phyloP scores from a whole-genome alignment of 2,797 vertebrate species.

The Apogon hyalosoma region DNA sequence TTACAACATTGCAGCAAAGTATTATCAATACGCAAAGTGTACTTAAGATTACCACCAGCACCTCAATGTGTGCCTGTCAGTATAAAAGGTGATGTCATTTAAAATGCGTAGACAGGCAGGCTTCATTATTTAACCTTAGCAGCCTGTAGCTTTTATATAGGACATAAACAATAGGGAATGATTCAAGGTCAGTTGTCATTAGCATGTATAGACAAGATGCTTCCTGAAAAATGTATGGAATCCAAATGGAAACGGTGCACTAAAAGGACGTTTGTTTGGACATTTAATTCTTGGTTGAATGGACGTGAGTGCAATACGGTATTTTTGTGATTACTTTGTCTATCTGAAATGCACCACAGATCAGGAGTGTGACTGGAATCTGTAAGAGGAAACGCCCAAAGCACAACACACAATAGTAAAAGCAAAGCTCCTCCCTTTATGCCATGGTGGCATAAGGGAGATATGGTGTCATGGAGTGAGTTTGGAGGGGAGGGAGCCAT shows the following conservation, averaged over 20 bases:
- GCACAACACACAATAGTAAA: neutral
- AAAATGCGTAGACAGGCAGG: constrained; percentile 23
- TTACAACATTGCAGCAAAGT: constrained; percentile 15
- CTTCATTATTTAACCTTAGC: constrained; percentile 22
- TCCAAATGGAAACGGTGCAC: constrained; percentile 1
- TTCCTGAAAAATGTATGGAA: constrained; percentile 33
- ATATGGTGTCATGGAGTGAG: constrained; percentile 41
- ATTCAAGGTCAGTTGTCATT: constrained; percentile 36
- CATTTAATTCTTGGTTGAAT: constrained; percentile 23
- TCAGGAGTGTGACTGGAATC: constrained; percentile 25
- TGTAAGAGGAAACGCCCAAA: neutral
- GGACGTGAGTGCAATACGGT: constrained; percentile 7
- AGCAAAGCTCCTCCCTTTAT: neutral
- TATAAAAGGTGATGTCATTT: constrained; percentile 22
- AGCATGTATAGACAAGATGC: constrained; percentile 7
- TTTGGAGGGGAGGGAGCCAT: constrained; percentile 45
- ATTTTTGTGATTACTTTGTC: constrained; percentile 13
- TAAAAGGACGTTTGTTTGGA: constrained; percentile 11
- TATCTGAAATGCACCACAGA: constrained; percentile 22
- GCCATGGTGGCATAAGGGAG: constrained; percentile 13
- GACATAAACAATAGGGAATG: neutral
- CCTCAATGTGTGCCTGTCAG: constrained; percentile 14
- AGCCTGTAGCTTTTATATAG: constrained; percentile 2
- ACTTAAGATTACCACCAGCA: constrained; percentile 26
- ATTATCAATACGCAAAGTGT: constrained; percentile 20